Evolutionary conservation across 2,888 invertebrate genomes (phyloP), one percentile per base, ranked within the genome.

Genomic region (Eustalomyia histrio): DNA sequence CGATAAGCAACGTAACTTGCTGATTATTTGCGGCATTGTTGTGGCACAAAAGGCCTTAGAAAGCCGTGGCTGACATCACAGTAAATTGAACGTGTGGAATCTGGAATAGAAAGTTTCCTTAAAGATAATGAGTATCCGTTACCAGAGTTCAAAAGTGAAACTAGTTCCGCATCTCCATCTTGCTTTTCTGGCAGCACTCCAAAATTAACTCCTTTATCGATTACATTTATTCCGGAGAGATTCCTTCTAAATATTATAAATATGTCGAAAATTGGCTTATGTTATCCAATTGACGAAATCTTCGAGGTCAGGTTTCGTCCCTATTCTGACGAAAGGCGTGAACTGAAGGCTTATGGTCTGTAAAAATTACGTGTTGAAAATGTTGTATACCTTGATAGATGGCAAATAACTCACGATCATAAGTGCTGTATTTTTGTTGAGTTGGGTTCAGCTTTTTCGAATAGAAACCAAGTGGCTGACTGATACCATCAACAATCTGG

Each of bases 391-490:
- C 80, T 47, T 76, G 75, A 35, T 55, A 76, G 12, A 83, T 61
- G 0, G 76, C 79, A 10, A 57, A 16, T 8, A 83, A 7, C n/a
- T 80, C 73, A 1, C 79, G 58, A 29, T 74, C 73, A 47, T 76
- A 83, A 5, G 76, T 64, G 52, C 61, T 76, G 50, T 79, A 83
- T 12, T 67, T 72, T 12, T 52, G 24, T 21, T 78, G 17, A 2
- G 65, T 84, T 73, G 29, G 5, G 4, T 4, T 29, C 7, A 29
- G 29, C 7, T 29, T 29, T 29, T 29, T 29, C 7, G 29, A 29
- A 7, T 29, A 90, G 68, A 90, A 91, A 0, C 87, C 87, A 3
- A 90, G 68, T 0, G 90, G 90, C 80, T 89, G 83, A 29, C 16
- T 16, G 12, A 35, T 18, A 0, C 39, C 69, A 10, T 69, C 6